These are phyloP conservation scores for Phaethornis superciliosus DNA, from an alignment of 2,113 vertebrate genomes.

Conservation along the genomic window DNA sequence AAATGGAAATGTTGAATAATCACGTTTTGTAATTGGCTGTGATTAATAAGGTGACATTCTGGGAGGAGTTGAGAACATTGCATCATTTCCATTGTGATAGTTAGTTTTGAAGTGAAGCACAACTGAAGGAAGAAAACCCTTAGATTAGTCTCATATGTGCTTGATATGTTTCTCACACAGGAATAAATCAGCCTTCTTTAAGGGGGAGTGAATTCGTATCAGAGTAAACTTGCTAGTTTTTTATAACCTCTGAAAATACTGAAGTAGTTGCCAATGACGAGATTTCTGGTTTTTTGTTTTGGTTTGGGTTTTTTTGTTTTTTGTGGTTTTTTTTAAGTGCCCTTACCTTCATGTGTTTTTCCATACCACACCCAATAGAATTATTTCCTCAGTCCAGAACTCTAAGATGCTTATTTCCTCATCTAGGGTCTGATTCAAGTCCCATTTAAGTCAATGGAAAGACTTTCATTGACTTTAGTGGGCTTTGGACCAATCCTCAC, in stretches of 20 bases:
- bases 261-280: neutral
- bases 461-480: constrained; percentile 14
- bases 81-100: constrained; percentile 58
- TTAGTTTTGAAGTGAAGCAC: constrained; percentile 1
- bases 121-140: neutral
- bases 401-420: constrained; percentile 22
- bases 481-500: neutral
- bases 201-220: neutral
- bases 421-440: constrained; percentile 3
- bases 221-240: neutral
- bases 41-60: constrained; percentile 54
- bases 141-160: neutral
- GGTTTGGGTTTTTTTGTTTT: too few species aligned
- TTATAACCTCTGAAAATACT: neutral
- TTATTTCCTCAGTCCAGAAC: neutral
- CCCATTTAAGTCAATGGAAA: constrained; percentile 41
- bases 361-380: constrained; percentile 9
- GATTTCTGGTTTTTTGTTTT: constrained; percentile 22
- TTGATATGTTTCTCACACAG: neutral
- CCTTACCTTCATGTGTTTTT: constrained; percentile 47
- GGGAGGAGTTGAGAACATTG: constrained; percentile 19
- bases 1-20: constrained; percentile 52
- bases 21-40: constrained; percentile 29
- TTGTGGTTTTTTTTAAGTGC: neutral
- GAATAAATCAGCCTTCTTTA: neutral